Evolutionary conservation across 2,797 vertebrate genomes (phyloP), one percentile per base, ranked within the genome.

Genomic region (Eospalax fontanierii): DNA sequence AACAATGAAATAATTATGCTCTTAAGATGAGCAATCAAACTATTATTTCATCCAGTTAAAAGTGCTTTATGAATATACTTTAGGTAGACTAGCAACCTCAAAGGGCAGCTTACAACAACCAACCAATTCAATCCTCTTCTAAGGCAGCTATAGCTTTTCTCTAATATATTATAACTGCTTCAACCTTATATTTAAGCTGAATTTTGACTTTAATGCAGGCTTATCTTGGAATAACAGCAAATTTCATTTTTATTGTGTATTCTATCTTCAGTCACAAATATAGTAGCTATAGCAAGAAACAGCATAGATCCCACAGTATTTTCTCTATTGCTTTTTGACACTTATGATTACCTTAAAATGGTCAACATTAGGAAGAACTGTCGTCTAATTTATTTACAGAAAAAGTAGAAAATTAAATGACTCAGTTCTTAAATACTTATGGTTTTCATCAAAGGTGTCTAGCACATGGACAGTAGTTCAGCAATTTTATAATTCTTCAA

Each of bases 121-220:
- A 92, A 50, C 35, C 89, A 94, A 75, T 82, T 80, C 83, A 93
- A 84, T 87, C 40, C 33, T 76, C 33, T 95, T 92, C 40, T 75
- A 79, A 93, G 54, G 70, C 61, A 80, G 61, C 70, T 94, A 18
- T 66, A 46, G 70, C 83, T 86, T 94, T 96, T 89, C 87, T 92
- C 65, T 95, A 93, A 95, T 74, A 95, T 66, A 96, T 92, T 76
- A 54, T 84, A 80, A 63, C 83, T 78, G 28, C 24, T 92, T 87
- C 40, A 95, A 91, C 61, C 80, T 96, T 87, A 95, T 91, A 95
- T 95, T 95, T 87, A 96, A 95, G 80, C 21, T 85, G 19, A 93
- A 94, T 95, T 93, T 93, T 86, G 81, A 43, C 33, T 87, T 96
- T 91, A 96, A 96, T 85, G 63, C 89, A 93, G 12, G 54, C 46